These are phyloP conservation scores for Telenomus remus DNA, from an alignment of 1,140 invertebrate genomes.

Conservation along the genomic window DNA sequence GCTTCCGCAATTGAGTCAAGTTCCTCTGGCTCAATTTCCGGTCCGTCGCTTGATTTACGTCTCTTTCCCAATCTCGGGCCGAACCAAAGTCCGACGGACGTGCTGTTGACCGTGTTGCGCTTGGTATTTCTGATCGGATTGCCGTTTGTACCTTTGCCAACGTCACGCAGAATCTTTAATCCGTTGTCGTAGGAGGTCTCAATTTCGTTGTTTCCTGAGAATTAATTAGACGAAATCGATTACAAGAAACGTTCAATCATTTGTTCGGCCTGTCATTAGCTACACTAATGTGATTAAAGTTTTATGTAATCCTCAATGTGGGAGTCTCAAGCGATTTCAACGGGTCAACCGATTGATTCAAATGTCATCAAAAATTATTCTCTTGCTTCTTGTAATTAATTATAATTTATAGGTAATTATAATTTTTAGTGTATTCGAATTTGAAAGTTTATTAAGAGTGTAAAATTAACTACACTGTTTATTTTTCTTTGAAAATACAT, in stretches of 20 bases:
- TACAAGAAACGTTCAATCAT: slow-evolving; percentile 7
- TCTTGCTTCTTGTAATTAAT: too few relatives aligned
- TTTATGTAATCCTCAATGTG: too few relatives aligned
- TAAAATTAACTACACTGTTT: too few relatives aligned
- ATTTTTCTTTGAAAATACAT: too few relatives aligned
- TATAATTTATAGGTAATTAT: too few relatives aligned
- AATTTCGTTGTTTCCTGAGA: slow-evolving; percentile 43
- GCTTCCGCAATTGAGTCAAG: slow-evolving; percentile 60
- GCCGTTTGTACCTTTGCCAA: slow-evolving; percentile 48
- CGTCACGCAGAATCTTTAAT: slow-evolving; percentile 29
- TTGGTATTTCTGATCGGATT: slow-evolving; percentile 60
- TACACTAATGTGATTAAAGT: too few relatives aligned
- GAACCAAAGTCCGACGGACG: slow-evolving; percentile 70
- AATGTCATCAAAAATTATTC: too few relatives aligned
- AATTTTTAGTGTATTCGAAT: too few relatives aligned
- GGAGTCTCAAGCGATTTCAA: too few relatives aligned
- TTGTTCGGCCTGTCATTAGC: too few relatives aligned
- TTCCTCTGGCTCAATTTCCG: slow-evolving; percentile 49
- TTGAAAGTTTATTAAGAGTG: too few relatives aligned
- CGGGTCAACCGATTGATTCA: too few relatives aligned
- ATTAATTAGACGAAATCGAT: slow-evolving; percentile 20
- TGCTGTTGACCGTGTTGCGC: slow-evolving; percentile 58
- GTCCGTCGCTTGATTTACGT: slow-evolving; percentile 62
- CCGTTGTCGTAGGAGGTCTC: slow-evolving; percentile 45
- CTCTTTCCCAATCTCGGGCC: slow-evolving; percentile 70